Evolutionary conservation across 2,797 vertebrate genomes (phyloP), one percentile per base, ranked within the genome.

Genomic region (Gambelia wislizenii): DNA sequence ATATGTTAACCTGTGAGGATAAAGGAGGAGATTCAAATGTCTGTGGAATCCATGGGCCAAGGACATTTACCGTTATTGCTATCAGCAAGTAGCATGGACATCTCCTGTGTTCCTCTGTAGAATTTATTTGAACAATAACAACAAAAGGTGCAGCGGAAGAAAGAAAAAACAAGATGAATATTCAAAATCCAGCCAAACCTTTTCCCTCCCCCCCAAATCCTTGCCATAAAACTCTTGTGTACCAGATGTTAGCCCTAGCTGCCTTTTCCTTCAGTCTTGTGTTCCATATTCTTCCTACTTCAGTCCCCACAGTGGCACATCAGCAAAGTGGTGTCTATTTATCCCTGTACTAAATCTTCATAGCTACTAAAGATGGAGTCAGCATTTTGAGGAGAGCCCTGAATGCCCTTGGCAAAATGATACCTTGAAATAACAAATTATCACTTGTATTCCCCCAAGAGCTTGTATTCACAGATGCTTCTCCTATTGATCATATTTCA

Each of bases 81-180:
- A 97, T 94, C 95, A 97, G 96, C 95, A 96, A 97, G 97, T 97
- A 97, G 97, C 97, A 97, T 97, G 97, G 96, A 97, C 96, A 96
- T 96, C 94, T 96, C 93, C 87, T 91, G 92, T 96, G 92, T 97
- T 97, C 96, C 96, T 96, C 94, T 94, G 91, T 97, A 95, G 91
- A 95, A 96, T 96, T 97, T 96, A 95, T 96, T 96, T 85, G 80
- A 94, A 94, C 90, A 95, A 94, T 87, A 91, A 76, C 88, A 91
- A 69, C 92, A 61, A 42, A 69, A 76, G 36, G 27, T 84, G 81
- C 18, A 16, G 0, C n/a, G 80, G 87, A 84, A 54, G 89, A 84
- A 89, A 74, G 49, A 89, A 89, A 87, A n/a, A 9, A 44, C 67
- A 89, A 84, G 54, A 79, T 83, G 64, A 91, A 93, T 89, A 87